These are phyloP conservation scores for Cotesia glomerata DNA, from an alignment of 1,140 invertebrate genomes.

Conservation along the genomic window DNA sequence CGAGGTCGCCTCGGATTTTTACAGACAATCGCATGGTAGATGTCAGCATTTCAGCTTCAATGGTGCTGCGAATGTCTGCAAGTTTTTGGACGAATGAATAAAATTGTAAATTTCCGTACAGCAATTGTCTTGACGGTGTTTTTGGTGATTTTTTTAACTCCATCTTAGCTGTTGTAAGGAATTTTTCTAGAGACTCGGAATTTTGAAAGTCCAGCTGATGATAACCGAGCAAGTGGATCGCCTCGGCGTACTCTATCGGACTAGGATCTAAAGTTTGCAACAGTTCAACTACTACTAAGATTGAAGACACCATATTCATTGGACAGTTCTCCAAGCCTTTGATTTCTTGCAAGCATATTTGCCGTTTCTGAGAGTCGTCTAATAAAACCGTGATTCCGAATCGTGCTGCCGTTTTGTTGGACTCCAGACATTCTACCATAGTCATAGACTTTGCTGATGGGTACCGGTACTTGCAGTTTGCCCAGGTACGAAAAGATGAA, in stretches of 20 bases:
- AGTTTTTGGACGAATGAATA: too few species aligned
- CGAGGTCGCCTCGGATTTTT: too few species aligned
- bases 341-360: constrained; percentile 47
- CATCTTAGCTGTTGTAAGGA: too few species aligned
- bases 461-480: constrained; percentile 45
- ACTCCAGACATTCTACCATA: constrained; percentile 45
- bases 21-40: too few species aligned
- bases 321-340: constrained; percentile 36
- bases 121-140: too few species aligned
- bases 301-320: constrained; percentile 37
- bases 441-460: constrained; percentile 35
- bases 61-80: too few species aligned
- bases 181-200: too few species aligned
- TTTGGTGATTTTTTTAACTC: too few species aligned
- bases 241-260: constrained; percentile 37
- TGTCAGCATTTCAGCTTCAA: too few species aligned
- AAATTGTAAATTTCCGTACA: too few species aligned
- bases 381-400: constrained; percentile 45
- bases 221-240: too few species aligned
- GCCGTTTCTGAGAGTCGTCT: constrained; percentile 40
- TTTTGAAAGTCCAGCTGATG: too few species aligned
- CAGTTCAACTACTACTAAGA: constrained; percentile 39
- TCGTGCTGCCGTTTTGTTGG: constrained; percentile 38
- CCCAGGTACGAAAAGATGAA: constrained; percentile 50
- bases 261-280: constrained; percentile 37